Conservation (phyloP, 2,888 invertebrate species). For the Prenolepis imparis region DNA sequence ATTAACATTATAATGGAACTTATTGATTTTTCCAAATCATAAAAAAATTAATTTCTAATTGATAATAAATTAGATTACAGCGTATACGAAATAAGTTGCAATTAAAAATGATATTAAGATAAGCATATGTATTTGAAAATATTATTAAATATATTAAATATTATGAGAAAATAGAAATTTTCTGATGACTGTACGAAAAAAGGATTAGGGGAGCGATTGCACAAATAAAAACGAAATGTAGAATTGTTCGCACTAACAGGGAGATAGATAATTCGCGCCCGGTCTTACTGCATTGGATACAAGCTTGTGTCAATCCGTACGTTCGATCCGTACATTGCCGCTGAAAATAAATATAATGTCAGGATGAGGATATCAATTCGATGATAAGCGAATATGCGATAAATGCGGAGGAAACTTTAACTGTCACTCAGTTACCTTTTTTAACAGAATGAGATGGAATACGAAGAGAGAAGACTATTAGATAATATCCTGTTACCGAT, state of each 20-base stretch:
- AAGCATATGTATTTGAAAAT: slow-evolving; percentile 67
- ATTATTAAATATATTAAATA: slow-evolving; percentile 45
- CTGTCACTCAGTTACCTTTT: background rate
- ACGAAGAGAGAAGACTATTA: slow-evolving; percentile 54
- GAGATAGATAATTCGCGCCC: slow-evolving; percentile 76
- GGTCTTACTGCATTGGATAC: slow-evolving; percentile 83
- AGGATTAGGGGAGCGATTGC: slow-evolving; percentile 47
- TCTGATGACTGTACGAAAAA: slow-evolving; percentile 36
- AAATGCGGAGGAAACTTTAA: slow-evolving; percentile 18
- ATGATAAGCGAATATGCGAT: slow-evolving; percentile 24
- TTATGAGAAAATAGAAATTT: slow-evolving; percentile 23
- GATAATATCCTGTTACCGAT: background rate
- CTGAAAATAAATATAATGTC: slow-evolving; percentile 83
- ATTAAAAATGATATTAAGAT: slow-evolving; percentile 54
- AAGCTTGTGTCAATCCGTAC: slow-evolving; percentile 75
- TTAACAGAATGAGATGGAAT: background rate
- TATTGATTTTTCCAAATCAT: background rate
- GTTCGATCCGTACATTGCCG: slow-evolving; percentile 82
- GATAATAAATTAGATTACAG: slow-evolving; percentile 52
- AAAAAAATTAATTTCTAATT: slow-evolving; percentile 61
- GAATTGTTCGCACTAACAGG: slow-evolving; percentile 81
- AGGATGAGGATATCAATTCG: slow-evolving; percentile 47
- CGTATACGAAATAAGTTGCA: slow-evolving; percentile 77
- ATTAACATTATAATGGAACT: background rate
- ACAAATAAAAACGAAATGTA: slow-evolving; percentile 70